These are phyloP conservation scores for Leucoraja ocellata DNA, from an alignment of 2,797 vertebrate species.

Conservation along the genomic window DNA sequence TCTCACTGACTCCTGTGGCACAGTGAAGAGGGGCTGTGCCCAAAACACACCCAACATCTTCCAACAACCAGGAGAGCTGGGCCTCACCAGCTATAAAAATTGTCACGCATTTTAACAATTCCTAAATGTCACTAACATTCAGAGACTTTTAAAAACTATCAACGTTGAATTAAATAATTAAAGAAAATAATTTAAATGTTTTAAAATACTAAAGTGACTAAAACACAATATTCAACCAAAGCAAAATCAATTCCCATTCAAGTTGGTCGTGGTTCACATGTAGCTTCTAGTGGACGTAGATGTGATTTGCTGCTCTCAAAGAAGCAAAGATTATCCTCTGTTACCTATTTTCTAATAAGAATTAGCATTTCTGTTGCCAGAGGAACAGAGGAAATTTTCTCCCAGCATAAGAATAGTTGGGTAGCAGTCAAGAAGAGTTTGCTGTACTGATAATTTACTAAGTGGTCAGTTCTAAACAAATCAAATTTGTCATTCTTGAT, in stretches of 20 bases:
- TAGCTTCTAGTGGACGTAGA: too few species aligned
- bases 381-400: background rate
- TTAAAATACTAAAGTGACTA: too few species aligned
- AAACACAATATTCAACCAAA: background rate
- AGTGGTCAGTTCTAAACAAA: background rate
- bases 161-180: too few species aligned
- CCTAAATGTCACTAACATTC: too few species aligned
- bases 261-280: background rate
- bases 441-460: background rate
- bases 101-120: too few species aligned
- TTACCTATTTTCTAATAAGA: background rate
- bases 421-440: background rate
- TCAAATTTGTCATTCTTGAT: background rate
- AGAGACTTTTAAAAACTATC: too few species aligned
- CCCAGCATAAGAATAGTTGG: background rate
- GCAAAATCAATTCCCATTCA: background rate
- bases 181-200: too few species aligned
- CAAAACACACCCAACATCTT: too few species aligned
- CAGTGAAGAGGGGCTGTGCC: too few species aligned
- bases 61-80: too few species aligned
- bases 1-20: too few species aligned
- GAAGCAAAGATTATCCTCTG: conserved; percentile 11
- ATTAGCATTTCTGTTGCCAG: background rate
- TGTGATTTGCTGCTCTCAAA: background rate
- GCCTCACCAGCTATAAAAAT: too few species aligned